Evolutionary conservation across 2,888 invertebrate species (phyloP), one percentile per base, ranked within the genome.

Genomic region (Volucella inanis): DNA sequence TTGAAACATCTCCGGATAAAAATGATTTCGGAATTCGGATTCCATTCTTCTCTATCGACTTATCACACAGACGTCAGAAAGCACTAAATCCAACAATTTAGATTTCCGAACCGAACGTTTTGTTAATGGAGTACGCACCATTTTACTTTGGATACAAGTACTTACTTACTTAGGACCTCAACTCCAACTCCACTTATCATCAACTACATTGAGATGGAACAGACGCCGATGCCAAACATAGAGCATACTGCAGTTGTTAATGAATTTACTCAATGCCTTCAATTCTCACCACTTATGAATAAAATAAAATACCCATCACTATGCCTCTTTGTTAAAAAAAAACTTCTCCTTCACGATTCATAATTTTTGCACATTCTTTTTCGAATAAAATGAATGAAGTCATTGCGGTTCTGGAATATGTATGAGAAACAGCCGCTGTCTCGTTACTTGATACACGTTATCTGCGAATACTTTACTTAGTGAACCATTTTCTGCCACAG

Each of bases 121-220:
- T 14, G 39, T 39, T 50, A 64, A 64, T 6, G 49, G n/a, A 64
- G 38, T 12, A 50, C 50, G 64, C 12, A 8, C 14, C 59, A 59
- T 43, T 10, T 22, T 11, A 50, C 49, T 15, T 4, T 4, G 14
- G 15, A 50, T 50, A 14, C 49, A 50, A 15, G 2, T 50, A 8
- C 2, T 3, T 1, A 1, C 1, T 49, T 15, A 3, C 14, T 1
- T n/a, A 15, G 15, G 6, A 0, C 49, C 18, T 8, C 22, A 12
- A 22, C 15, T 2, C 31, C 11, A 18, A 54, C 31, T 12, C 12
- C 22, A 22, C n/a, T n/a, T 3, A 54, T 22, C 3, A 15, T 6
- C 18, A 15, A 11, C 31, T 54, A 54, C 12, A 12, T 54, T 54
- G 2, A 47, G 31, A 11, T 50, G 65, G 18, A 0, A 2, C 18